These are phyloP conservation scores for Emydura subglobosa DNA, from an alignment of 2,113 vertebrate genomes.

Conservation along the genomic window DNA sequence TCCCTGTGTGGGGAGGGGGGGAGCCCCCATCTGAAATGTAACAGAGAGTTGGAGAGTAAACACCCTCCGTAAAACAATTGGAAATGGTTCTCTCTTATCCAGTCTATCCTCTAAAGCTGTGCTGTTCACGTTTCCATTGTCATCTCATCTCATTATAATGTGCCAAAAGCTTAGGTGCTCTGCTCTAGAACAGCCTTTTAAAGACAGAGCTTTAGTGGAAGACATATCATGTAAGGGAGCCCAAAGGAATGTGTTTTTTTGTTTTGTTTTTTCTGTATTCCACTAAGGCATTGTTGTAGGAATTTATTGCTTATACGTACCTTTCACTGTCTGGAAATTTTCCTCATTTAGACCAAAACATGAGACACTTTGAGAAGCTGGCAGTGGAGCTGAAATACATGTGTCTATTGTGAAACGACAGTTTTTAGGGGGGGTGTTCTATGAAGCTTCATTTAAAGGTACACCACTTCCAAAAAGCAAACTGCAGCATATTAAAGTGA, in stretches of 20 bases:
- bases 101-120: not conserved
- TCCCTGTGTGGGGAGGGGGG: conserved; percentile 44
- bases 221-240: not conserved
- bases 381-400: not conserved
- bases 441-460: not conserved
- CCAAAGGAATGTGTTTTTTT: not conserved
- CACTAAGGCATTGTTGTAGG: not conserved
- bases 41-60: not conserved
- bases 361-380: not conserved
- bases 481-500: accelerated
- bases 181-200: conserved; percentile 30
- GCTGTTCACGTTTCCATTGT: conserved; percentile 38
- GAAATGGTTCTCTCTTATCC: conserved; percentile 20
- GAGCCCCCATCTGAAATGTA: conserved; percentile 42
- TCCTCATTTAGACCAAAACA: not conserved
- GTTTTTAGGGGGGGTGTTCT: not conserved
- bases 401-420: not conserved
- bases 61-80: not conserved
- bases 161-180: not conserved
- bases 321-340: not conserved
- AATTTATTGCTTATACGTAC: not conserved
- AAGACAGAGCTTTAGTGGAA: conserved; percentile 41
- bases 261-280: not conserved
- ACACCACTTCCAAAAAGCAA: not conserved
- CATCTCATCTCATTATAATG: conserved; percentile 58